Conservation (phyloP, 1,140 invertebrate genomes). For the Metaphire vulgaris region DNA sequence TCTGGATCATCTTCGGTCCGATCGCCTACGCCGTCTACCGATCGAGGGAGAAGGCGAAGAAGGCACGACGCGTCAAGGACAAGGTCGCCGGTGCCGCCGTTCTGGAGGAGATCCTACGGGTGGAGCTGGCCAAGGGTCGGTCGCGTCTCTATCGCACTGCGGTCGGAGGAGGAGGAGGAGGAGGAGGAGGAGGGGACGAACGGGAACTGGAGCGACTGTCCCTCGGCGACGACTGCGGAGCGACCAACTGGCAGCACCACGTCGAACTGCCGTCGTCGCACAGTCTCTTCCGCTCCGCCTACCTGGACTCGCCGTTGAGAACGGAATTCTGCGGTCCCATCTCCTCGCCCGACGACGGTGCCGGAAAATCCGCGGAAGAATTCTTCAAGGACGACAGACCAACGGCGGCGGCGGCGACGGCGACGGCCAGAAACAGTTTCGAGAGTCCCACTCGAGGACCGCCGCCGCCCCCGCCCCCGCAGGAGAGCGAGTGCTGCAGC, state of each 20-base stretch:
- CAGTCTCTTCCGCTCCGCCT: not conserved
- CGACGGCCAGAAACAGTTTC: not conserved
- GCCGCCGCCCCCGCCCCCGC: too few species aligned
- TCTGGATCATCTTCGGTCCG: not conserved
- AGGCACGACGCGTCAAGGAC: not conserved
- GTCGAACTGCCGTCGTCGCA: not conserved
- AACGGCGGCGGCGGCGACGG: not conserved
- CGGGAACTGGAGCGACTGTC: not conserved
- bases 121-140: not conserved
- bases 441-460: not conserved
- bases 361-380: too few species aligned
- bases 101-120: not conserved
- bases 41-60: not conserved
- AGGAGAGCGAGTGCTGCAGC: not conserved
- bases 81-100: not conserved
- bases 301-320: not conserved
- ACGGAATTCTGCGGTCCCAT: not conserved
- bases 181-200: too few species aligned
- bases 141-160: not conserved
- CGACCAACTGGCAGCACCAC: not conserved
- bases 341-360: not conserved
- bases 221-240: not conserved
- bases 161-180: too few species aligned
- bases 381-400: not conserved
- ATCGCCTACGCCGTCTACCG: not conserved